phyloP scores from a whole-genome alignment of 1,140 invertebrate genomes.

The Cydia fagiglandana region DNA sequence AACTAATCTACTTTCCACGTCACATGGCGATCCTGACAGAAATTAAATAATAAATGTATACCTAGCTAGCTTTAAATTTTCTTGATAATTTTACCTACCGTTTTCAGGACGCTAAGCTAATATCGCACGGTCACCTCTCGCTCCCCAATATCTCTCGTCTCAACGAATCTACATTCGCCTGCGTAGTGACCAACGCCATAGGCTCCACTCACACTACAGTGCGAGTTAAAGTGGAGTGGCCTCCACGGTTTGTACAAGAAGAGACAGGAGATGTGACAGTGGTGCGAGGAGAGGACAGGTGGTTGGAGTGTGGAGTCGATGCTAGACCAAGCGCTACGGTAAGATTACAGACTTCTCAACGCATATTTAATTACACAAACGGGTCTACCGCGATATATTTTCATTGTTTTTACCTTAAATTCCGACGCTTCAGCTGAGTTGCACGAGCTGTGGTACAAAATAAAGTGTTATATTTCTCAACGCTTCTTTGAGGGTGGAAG shows the following conservation, averaged over 20 bases:
- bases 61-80: too few relatives aligned
- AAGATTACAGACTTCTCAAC: background rate
- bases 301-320: background rate
- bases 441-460: too few relatives aligned
- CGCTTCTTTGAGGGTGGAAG: too few relatives aligned
- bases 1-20: too few relatives aligned
- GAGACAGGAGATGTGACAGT: background rate
- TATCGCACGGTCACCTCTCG: conserved; percentile 49
- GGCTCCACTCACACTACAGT: conserved; percentile 42
- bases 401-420: too few relatives aligned
- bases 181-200: conserved; percentile 59
- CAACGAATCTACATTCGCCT: conserved; percentile 55
- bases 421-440: too few relatives aligned
- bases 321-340: background rate
- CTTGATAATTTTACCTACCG: too few relatives aligned
- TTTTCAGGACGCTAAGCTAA: conserved; percentile 55
- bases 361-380: too few relatives aligned
- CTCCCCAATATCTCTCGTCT: conserved; percentile 57
- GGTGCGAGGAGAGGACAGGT: background rate
- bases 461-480: too few relatives aligned
- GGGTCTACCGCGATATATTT: too few relatives aligned
- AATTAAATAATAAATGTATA: too few relatives aligned
- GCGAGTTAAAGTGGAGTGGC: background rate
- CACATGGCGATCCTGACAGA: too few relatives aligned
- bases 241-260: conserved; percentile 41